phyloP scores from a whole-genome alignment of 2,113 vertebrate species.

The Arenaria interpres region DNA sequence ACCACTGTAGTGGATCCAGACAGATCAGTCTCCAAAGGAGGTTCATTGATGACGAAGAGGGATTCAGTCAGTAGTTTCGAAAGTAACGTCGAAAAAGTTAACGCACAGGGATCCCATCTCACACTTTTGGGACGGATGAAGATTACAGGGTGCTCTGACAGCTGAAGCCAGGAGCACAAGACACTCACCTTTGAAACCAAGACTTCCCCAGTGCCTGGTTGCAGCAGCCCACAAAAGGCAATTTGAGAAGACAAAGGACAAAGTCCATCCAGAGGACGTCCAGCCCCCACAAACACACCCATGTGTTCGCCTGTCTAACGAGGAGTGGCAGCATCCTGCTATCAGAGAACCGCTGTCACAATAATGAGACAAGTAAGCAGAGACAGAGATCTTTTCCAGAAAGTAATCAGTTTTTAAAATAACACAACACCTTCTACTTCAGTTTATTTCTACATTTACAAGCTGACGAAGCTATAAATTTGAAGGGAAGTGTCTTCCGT shows the following conservation, averaged over 20 bases:
- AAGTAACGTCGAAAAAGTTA: neutral
- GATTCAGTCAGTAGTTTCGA: neutral
- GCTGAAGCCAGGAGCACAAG: neutral
- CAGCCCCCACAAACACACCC: neutral
- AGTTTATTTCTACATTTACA: constrained; percentile 42
- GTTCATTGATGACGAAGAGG: neutral
- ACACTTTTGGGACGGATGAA: neutral
- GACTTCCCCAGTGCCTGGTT: neutral
- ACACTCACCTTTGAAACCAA: neutral
- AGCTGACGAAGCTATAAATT: constrained; percentile 35
- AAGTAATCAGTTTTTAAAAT: constrained; percentile 46
- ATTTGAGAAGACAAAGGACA: neutral
- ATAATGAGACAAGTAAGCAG: constrained; percentile 18
- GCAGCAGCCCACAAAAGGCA: neutral
- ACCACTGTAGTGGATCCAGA: neutral
- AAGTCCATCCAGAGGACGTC: neutral
- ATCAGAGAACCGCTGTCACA: neutral
- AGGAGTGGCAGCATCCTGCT: neutral
- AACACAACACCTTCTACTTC: constrained; percentile 9
- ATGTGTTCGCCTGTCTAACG: neutral
- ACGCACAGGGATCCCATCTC: neutral
- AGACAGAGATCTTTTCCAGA: neutral
- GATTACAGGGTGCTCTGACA: neutral
- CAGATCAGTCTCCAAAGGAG: neutral
- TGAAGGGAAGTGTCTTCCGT: neutral